Evolutionary conservation across 2,888 invertebrate genomes (phyloP).

Genomic region (Boloria selene): DNA sequence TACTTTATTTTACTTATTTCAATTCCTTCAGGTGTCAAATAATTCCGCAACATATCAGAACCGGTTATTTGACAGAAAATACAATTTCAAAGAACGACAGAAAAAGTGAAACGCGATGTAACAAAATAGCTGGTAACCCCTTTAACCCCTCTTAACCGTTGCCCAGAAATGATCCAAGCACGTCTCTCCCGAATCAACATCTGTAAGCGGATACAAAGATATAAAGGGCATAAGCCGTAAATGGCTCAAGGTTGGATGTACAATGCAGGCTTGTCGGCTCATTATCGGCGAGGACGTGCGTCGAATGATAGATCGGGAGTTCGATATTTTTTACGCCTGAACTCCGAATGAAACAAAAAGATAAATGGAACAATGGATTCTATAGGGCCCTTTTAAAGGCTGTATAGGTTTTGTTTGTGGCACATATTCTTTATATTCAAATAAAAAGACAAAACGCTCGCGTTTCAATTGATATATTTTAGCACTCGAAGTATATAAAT

Average conservation of each 20-base stretch:
- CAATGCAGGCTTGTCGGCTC: conserved; percentile 39
- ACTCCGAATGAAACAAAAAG: conserved; percentile 26
- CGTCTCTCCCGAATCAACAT: conserved; percentile 27
- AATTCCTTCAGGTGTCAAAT: too few relatives aligned
- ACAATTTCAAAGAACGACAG: neutral
- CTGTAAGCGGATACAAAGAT: conserved; percentile 30
- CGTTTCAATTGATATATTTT: neutral
- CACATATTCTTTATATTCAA: neutral
- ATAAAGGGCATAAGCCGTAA: conserved; percentile 33
- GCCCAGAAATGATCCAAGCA: conserved; percentile 19
- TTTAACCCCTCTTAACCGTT: conserved; percentile 12
- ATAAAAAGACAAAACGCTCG: neutral
- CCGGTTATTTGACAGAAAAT: neutral
- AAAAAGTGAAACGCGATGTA: conserved; percentile 10
- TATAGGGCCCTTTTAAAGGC: conserved; percentile 29
- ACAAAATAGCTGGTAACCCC: neutral
- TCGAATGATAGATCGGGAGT: conserved; percentile 45
- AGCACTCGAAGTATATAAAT: too few relatives aligned
- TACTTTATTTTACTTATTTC: too few relatives aligned
- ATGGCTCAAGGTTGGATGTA: conserved; percentile 42
- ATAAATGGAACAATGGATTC: conserved; percentile 33
- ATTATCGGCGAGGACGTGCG: conserved; percentile 51
- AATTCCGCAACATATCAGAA: neutral
- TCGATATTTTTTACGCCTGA: conserved; percentile 27
- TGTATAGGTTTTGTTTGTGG: conserved; percentile 19